phyloP scores from a whole-genome alignment of 2,797 vertebrate species.

The Distichodus sexfasciatus region DNA sequence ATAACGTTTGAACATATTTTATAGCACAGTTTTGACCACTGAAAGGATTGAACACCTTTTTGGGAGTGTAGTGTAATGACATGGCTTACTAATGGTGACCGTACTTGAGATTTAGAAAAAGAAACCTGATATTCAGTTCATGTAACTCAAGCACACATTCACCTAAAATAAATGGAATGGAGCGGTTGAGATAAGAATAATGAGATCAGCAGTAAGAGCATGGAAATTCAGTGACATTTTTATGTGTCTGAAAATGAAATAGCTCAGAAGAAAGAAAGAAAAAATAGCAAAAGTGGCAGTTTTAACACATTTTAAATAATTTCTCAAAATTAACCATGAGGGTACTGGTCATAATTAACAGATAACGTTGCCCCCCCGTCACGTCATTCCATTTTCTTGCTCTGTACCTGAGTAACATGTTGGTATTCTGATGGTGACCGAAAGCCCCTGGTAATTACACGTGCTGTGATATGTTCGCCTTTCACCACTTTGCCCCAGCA shows the following conservation, averaged over 20 bases:
- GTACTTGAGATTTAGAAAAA: conserved; percentile 1
- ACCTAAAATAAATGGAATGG: neutral
- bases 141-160: neutral
- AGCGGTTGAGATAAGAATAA: conserved; percentile 14
- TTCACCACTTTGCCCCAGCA: conserved; percentile 30
- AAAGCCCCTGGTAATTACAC: conserved; percentile 41
- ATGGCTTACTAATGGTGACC: neutral
- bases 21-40: too few relatives aligned
- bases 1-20: too few relatives aligned
- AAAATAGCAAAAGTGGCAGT: neutral
- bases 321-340: neutral
- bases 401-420: conserved; percentile 13
- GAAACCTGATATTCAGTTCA: neutral
- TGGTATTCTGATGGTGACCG: conserved; percentile 1
- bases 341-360: neutral
- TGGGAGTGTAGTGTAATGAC: neutral
- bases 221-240: neutral
- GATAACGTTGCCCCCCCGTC: neutral
- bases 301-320: conserved; percentile 10
- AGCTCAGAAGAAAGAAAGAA: neutral
- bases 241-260: conserved; percentile 4
- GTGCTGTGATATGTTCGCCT: conserved; percentile 35
- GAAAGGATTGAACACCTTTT: neutral
- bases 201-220: conserved; percentile 2
- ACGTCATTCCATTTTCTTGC: neutral